These are phyloP conservation scores for Pseudopipra pipra DNA, from an alignment of 2,113 vertebrate genomes.

Conservation along the genomic window DNA sequence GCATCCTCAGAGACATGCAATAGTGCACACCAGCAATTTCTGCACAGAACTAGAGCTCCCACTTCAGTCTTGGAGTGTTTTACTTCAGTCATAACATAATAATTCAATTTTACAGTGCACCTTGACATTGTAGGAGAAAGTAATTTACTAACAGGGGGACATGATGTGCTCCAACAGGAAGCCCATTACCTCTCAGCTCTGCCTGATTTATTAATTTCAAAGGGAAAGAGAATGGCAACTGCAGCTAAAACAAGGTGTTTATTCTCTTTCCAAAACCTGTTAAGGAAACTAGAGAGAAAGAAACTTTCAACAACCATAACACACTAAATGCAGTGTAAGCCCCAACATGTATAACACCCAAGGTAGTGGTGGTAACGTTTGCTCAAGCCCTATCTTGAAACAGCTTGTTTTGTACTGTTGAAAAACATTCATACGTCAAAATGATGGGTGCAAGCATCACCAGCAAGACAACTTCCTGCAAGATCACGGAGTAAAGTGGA, in stretches of 20 bases:
- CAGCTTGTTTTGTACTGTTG: not conserved
- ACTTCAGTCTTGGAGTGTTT: not conserved
- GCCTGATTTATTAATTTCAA: not conserved
- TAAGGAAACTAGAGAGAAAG: not conserved
- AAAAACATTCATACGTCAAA: not conserved
- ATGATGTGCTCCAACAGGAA: not conserved
- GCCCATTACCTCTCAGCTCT: not conserved
- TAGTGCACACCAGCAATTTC: not conserved
- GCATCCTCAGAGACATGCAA: not conserved
- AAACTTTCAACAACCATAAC: not conserved
- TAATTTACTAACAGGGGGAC: not conserved
- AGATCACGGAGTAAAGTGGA: not conserved
- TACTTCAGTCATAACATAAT: not conserved
- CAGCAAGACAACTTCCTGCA: not conserved
- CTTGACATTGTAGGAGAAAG: not conserved
- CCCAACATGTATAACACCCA: not conserved
- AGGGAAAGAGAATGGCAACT: not conserved
- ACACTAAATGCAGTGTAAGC: not conserved
- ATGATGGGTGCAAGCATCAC: not conserved
- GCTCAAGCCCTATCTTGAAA: not conserved
- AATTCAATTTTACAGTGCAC: conserved; percentile 6
- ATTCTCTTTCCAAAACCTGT: not conserved
- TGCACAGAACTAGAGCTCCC: not conserved
- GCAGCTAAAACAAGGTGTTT: not conserved
- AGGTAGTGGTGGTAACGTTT: not conserved